Conservation (phyloP, 2,797 vertebrate species). For the Cynodonichthys magdalenae region DNA sequence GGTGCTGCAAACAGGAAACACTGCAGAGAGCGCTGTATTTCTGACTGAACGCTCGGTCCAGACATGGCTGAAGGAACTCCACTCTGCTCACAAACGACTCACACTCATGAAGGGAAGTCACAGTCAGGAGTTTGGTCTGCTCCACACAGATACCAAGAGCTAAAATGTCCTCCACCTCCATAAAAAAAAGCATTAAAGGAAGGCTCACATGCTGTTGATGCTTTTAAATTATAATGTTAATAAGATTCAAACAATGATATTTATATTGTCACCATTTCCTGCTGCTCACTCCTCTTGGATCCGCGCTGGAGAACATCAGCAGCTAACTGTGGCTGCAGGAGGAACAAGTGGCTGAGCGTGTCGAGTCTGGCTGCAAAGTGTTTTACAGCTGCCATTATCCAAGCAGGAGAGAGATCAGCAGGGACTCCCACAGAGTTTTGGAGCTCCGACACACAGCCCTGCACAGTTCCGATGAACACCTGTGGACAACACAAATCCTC, state of each 20-base stretch:
- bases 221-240: background rate
- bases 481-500: conserved; percentile 3
- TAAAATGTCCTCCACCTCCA: conserved; percentile 74
- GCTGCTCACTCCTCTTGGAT: conserved; percentile 4
- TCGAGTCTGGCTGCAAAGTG: conserved; percentile 66
- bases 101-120: conserved; percentile 62
- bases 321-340: conserved; percentile 61
- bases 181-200: background rate
- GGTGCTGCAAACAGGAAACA: conserved; percentile 50
- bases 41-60: conserved; percentile 66
- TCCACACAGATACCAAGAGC: conserved; percentile 76
- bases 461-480: conserved; percentile 64
- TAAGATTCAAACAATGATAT: background rate
- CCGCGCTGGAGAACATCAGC: conserved; percentile 13
- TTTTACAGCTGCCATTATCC: conserved; percentile 71
- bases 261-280: conserved; percentile 64
- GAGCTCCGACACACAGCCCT: conserved; percentile 69
- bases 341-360: conserved; percentile 68
- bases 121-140: conserved; percentile 53
- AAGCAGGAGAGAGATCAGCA: conserved; percentile 71
- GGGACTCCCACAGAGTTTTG: conserved; percentile 45
- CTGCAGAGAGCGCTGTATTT: conserved; percentile 70
- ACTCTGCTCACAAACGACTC: conserved; percentile 64
- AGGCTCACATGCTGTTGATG: background rate
- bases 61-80: conserved; percentile 74